Evolutionary conservation across 2,888 invertebrate species (phyloP), one percentile per base, ranked within the genome.

Genomic region (Xiphydria camelus): DNA sequence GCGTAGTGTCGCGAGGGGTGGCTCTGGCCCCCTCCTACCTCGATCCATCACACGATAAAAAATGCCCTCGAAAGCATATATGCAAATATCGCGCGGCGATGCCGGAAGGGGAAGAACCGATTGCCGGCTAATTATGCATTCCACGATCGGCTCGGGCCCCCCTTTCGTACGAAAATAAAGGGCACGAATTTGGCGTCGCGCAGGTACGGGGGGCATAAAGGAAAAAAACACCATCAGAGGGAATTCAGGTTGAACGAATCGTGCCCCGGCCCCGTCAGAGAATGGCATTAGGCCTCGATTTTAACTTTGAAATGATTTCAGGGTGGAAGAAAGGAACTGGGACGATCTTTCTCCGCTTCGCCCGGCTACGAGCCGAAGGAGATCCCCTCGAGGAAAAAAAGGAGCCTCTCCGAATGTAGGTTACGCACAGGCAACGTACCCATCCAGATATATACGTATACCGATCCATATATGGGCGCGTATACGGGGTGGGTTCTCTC

Each of bases 251-350:
- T 44, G 45, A 52, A 51, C 51, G 52, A 53, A 58, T 59, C 55
- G 57, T 62, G 38, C 47, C 44, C 43, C 49, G 47, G 35, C 41
- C 46, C 40, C 20, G 39, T 45, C 42, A 34, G 35, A 53, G 56
- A 59, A 59, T 57, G 49, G 56, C 60, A 61, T 61, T 55, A 59
- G 56, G 47, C 55, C 53, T 57, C 61, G 67, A 64, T 66, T 62
- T 59, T 62, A 62, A 66, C 68, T 68, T 33, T 23, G 45, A 59
- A 55, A 66, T 62, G 56, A 68, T 68, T 64, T 51, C 43, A 36
- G 48, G 47, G 22, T 35, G 39, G 39, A 41, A 38, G 20, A 31
- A 26, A 29, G 34, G 23, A 17, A 19, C 35, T 39, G 36, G 40
- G 32, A 37, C 14, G 14, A 9, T 33, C n/a, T 23, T 17, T n/a